Conservation (phyloP, 1,140 invertebrate species). For the Bombus soroeensis region DNA sequence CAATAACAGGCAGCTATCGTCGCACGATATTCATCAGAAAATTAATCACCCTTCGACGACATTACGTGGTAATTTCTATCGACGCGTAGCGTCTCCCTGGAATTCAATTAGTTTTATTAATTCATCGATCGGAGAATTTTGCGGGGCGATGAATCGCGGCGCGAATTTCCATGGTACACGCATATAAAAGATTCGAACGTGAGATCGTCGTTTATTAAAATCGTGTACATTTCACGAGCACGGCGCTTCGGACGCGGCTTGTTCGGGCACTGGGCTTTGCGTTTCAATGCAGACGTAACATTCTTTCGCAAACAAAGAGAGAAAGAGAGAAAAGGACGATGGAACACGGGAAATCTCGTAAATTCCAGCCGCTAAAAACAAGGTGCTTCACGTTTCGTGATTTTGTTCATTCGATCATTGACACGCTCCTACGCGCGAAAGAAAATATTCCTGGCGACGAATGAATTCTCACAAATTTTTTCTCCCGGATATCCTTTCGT, state of each 20-base stretch:
- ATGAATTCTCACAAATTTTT: not conserved
- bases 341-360: not conserved
- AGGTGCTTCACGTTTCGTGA: not conserved
- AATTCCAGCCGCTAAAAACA: not conserved
- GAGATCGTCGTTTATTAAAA: slow-evolving; percentile 12
- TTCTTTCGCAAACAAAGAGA: not conserved
- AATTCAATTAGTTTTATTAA: slow-evolving; percentile 24
- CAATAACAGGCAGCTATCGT: not conserved
- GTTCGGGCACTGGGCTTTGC: not conserved
- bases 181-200: not conserved
- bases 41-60: not conserved
- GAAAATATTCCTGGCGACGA: not conserved
- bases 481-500: not conserved
- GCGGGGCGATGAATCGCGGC: not conserved
- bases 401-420: not conserved
- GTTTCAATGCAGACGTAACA: not conserved
- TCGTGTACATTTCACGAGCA: not conserved
- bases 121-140: not conserved
- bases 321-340: not conserved
- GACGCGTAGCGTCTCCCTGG: not conserved
- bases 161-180: not conserved
- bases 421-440: not conserved
- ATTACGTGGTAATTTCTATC: not conserved
- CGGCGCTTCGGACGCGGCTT: not conserved
- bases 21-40: not conserved